Evolutionary conservation across 2,888 invertebrate species (phyloP), one percentile per base, ranked within the genome.

Genomic region (Archips crataeganus): DNA sequence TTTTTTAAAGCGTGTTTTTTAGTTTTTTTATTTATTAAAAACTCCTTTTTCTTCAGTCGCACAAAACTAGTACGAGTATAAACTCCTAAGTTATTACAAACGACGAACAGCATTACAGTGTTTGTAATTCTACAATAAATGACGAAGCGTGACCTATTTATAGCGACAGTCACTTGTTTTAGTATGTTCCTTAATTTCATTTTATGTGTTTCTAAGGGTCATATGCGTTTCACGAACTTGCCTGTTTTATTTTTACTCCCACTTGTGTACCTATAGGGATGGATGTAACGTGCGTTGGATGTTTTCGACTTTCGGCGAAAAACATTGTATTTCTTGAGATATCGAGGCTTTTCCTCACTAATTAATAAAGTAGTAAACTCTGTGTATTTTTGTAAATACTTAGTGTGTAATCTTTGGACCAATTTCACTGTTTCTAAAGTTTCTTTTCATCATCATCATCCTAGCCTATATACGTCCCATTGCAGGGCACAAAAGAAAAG

Each of bases 191-290:
- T 63, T 63, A 47, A 63, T 63, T 63, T 32, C 8, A n/a, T 34
- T 63, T 63, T 45, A 63, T 47, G 13, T 13, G 34, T 63, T 47
- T 15, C 32, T 45, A 47, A 45, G 13, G 32, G 57, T 32, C 57
- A 32, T 54, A 54, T 10, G 45, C 32, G 47, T 62, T 72, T 62
- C 54, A 67, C 54, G 54, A 62, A 63, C 62, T 67, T 72, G 62
- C 45, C 65, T 57, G 6, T 67, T 72, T 68, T 72, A 68, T 68
- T 63, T 67, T 47, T 68, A 57, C 67, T 63, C 47, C 23, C 54
- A 62, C 10, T 4, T 39, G 1, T 39, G 4, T 36, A 36, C 36
- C 36, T 39, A 39, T 72, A 72, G 62, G 54, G 61, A 57, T 54
- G 67, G 36, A 23, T 11, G 13, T 0, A 36, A 1, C 23, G 39